Conservation (phyloP, 2,113 vertebrate genomes). For the Cacatua alba region DNA sequence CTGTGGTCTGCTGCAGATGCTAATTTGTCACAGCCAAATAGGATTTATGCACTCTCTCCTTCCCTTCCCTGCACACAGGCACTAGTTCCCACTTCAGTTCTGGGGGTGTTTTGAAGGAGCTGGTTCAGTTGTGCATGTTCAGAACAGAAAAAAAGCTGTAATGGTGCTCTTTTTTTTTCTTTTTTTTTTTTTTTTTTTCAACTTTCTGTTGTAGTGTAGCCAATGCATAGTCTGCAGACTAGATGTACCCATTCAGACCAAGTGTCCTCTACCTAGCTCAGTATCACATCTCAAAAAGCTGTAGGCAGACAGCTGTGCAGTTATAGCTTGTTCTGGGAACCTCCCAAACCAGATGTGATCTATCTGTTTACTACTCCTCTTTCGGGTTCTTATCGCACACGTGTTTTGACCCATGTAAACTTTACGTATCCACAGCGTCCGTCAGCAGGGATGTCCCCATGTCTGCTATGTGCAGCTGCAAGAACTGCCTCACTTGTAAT, state of each 20-base stretch:
- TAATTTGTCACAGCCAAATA: not conserved
- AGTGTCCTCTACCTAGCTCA: not conserved
- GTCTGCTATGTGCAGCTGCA: not conserved
- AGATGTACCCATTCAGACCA: not conserved
- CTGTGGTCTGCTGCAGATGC: constrained; percentile 14
- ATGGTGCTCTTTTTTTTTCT: not conserved
- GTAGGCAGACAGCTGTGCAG: not conserved
- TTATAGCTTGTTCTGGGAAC: not conserved
- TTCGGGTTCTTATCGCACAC: not conserved
- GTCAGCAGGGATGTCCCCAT: rapidly evolving
- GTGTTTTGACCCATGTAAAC: not conserved
- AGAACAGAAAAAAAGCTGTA: not conserved
- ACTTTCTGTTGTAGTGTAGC: not conserved
- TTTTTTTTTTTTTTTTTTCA: not conserved
- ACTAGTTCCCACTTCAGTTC: not conserved
- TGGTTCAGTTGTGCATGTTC: not conserved
- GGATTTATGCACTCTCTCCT: not conserved
- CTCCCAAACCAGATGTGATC: rapidly evolving
- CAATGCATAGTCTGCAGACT: not conserved
- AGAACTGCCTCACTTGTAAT: not conserved
- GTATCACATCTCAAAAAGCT: not conserved
- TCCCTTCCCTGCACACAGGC: not conserved
- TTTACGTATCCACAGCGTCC: not conserved
- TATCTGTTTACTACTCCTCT: not conserved
- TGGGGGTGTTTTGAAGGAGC: not conserved